These are phyloP conservation scores for Trachelipus rathkii DNA, from an alignment of 1,140 invertebrate genomes.

Conservation along the genomic window DNA sequence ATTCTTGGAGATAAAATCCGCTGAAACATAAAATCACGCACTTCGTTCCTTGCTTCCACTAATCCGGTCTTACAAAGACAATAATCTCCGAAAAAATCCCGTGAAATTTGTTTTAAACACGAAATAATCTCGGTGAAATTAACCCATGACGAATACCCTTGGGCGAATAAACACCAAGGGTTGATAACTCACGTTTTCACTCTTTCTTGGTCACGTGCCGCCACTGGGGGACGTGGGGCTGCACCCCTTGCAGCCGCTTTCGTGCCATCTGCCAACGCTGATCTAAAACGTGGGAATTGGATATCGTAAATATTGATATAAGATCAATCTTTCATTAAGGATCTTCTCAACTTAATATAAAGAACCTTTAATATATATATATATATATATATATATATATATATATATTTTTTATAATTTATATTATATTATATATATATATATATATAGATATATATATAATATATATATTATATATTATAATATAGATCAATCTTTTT, in stretches of 20 bases:
- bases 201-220: neutral
- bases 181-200: constrained; percentile 9
- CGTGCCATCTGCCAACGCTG: neutral
- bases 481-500: too few relatives aligned
- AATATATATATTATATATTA: too few relatives aligned
- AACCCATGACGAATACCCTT: neutral
- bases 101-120: constrained; percentile 9
- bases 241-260: neutral
- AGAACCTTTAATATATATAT: too few relatives aligned
- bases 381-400: too few relatives aligned
- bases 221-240: neutral
- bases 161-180: neutral
- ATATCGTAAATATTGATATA: neutral
- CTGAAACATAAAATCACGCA: neutral
- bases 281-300: neutral
- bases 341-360: too few relatives aligned
- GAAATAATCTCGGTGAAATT: constrained; percentile 4
- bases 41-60: neutral
- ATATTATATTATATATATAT: too few relatives aligned
- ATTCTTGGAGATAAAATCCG: too few relatives aligned
- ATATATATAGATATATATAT: too few relatives aligned
- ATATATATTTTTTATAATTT: too few relatives aligned
- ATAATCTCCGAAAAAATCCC: neutral
- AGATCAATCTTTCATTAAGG: neutral
- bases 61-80: neutral